Evolutionary conservation across 2,113 vertebrate genomes (phyloP).

Genomic region (Tursiops truncatus): DNA sequence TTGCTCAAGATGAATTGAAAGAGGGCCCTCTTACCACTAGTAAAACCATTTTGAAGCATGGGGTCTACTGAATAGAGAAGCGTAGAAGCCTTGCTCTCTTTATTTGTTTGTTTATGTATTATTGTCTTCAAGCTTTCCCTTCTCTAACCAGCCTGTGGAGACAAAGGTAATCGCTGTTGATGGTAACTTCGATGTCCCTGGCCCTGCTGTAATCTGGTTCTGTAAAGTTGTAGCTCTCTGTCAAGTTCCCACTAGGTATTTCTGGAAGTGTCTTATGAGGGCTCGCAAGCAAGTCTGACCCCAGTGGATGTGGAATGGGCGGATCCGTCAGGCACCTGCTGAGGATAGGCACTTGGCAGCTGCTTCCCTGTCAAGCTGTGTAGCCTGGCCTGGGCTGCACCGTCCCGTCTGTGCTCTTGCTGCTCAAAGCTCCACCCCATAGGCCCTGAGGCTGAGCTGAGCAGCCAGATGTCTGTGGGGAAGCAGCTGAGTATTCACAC

Average conservation of each 20-base stretch:
- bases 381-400: background rate
- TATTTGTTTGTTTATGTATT: background rate
- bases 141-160: background rate
- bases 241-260: background rate
- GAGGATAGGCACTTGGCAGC: background rate
- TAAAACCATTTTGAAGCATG: background rate
- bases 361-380: background rate
- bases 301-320: background rate
- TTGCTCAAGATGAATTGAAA: background rate
- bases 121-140: background rate
- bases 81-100: background rate
- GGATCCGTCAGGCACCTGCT: background rate
- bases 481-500: background rate
- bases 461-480: no score
- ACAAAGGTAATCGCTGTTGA: background rate
- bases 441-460: background rate
- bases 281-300: background rate
- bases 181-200: background rate
- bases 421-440: background rate
- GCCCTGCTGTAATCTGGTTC: background rate
- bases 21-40: background rate
- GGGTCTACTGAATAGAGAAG: background rate
- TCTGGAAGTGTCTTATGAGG: background rate
- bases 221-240: background rate
- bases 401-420: rapidly evolving